Percentiles rank a stretch among this genome's conserved stretches.
Conservation (phyloP, 2,797 vertebrate species). For the Prionace glauca region DNA sequence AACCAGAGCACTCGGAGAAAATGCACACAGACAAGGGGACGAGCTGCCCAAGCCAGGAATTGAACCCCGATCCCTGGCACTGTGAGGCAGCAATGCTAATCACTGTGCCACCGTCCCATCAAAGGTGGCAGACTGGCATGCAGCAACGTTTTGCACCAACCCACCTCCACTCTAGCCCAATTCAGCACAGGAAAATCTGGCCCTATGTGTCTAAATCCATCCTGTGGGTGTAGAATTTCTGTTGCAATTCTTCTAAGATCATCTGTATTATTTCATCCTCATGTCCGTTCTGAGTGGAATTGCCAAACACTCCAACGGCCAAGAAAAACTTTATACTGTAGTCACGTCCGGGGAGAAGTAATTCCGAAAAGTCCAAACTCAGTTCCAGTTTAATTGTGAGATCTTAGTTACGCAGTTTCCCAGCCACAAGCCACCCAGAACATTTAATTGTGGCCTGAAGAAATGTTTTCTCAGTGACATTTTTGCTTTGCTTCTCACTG, state of each 20-base stretch:
- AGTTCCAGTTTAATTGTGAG: not conserved
- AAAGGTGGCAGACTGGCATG: no score
- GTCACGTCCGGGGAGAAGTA: not conserved
- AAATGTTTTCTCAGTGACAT: conserved; percentile 9
- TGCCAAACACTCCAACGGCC: not conserved
- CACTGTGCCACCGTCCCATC: no score
- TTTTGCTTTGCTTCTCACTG: not conserved
- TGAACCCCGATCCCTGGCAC: no score
- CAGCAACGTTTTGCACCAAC: not conserved
- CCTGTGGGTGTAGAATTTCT: not conserved
- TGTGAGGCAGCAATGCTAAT: no score
- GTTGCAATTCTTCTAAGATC: not conserved
- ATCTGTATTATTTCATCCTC: not conserved
- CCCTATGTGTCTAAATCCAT: not conserved
- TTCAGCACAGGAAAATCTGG: not conserved
- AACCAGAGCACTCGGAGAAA: no score
- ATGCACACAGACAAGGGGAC: no score
- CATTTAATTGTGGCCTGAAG: not conserved
- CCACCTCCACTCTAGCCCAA: not conserved
- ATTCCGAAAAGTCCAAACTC: not conserved
- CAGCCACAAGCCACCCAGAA: not conserved
- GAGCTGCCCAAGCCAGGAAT: no score
- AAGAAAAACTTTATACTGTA: not conserved
- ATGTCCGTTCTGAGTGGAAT: not conserved
- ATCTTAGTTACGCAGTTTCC: not conserved